Evolutionary conservation across 1,140 invertebrate genomes (phyloP).

Genomic region (Gonioctena quinquepunctata): DNA sequence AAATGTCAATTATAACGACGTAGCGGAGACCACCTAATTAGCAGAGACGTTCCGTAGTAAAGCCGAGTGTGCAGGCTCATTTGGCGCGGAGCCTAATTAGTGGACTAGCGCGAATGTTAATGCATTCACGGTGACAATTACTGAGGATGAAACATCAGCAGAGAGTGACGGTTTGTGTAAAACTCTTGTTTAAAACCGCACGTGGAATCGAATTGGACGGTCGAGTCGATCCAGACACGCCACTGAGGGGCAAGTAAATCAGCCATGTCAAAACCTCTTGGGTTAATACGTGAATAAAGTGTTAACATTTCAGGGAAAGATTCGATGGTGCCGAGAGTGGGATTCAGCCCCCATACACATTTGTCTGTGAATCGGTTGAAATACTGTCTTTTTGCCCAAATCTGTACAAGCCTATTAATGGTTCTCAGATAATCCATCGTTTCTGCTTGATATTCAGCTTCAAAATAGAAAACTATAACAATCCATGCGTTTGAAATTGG

Average conservation of each 20-base stretch:
- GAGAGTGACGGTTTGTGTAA: background rate
- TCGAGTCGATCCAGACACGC: background rate
- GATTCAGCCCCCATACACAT: no score
- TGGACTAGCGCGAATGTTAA: background rate
- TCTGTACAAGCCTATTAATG: no score
- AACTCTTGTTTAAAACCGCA: background rate
- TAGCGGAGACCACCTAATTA: conserved; percentile 14
- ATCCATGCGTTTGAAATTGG: no score
- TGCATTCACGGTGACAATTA: background rate
- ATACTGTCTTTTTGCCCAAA: no score
- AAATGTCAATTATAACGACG: conserved; percentile 18
- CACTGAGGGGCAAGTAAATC: background rate
- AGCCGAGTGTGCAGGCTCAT: background rate
- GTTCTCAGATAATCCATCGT: no score
- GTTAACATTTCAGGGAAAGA: no score
- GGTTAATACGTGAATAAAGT: background rate
- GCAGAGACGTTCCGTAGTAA: conserved; percentile 11
- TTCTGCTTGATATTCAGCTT: no score
- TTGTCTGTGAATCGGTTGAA: no score
- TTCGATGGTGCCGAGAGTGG: no score
- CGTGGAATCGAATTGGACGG: background rate
- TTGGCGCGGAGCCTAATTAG: conserved; percentile 2
- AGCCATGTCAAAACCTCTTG: background rate
- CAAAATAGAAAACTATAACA: no score
- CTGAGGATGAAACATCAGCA: background rate